Percentiles rank a stretch among this genome's conserved stretches.
Conservation (phyloP, 2,113 vertebrate species). For the Irena cyanogastra region DNA sequence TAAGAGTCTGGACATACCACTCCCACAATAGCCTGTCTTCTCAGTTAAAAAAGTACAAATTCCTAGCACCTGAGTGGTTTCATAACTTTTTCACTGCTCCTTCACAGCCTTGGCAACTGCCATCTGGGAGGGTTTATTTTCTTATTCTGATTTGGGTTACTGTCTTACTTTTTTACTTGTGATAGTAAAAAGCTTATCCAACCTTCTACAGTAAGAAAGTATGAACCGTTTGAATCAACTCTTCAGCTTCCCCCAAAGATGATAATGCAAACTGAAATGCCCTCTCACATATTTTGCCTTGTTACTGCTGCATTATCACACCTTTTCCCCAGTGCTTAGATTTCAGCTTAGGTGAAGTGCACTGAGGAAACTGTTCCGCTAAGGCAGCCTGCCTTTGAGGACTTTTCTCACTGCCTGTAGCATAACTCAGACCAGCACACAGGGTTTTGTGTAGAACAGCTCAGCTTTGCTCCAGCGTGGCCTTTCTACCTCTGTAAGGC, state of each 20-base stretch:
- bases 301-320: background rate
- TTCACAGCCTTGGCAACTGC: background rate
- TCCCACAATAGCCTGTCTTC: background rate
- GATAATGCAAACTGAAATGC: background rate
- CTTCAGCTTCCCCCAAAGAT: background rate
- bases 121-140: constrained; percentile 37
- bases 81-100: background rate
- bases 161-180: background rate
- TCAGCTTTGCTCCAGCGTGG: background rate
- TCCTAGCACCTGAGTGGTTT: constrained; percentile 6
- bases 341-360: background rate
- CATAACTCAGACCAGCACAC: rapidly evolving
- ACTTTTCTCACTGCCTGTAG: background rate
- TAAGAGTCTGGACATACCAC: background rate
- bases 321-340: background rate
- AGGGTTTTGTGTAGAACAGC: background rate
- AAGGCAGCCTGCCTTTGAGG: background rate
- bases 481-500: background rate
- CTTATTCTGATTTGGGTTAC: constrained; percentile 16
- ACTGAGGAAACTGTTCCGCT: background rate
- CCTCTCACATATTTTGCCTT: background rate
- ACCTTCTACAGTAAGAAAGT: background rate
- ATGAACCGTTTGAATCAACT: background rate
- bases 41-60: background rate
- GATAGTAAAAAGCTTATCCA: background rate